Base-by-base conservation (phyloP, 35 echinoderm and acorn worm species). In the Apostichopus japonicus region DNA sequence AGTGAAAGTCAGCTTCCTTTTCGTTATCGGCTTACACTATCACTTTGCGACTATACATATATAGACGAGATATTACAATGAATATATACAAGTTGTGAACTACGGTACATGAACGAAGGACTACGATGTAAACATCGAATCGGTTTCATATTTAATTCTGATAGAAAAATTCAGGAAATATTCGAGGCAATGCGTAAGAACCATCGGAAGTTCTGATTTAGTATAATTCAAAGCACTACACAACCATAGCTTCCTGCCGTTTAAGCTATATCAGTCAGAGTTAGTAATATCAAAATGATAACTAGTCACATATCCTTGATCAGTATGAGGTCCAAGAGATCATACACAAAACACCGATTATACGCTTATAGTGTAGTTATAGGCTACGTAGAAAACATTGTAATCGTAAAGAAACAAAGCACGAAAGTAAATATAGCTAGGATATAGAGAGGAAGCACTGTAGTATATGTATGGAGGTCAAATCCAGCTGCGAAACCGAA, bases 101-200 rank as follows among this genome's bases (percentile, higher is more conserved):
- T 75, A 19, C n/a, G n/a, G n/a, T n/a, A n/a, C 71, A 75, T 75
- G 71, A 75, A 23, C 21, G 71, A 75, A 75, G 71, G 6, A 13
- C 7, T 13, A 56, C 79, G 23, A 54, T 82, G 79, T 82, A 82
- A 56, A 82, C 79, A 56, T 82, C 15, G 79, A 82, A 82, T 54
- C 79, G 79, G 79, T 82, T 82, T 82, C 79, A 65, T 89, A 89
- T 89, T 89, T 89, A 65, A 89, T 59, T 54, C 86, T 89, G 63
- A 89, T 89, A 73, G 14, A 89, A 89, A 89, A 27, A 89, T 89
- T 89, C 86, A 89, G 86, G 86, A 89, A 89, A 89, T 89, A 89
- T 89, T 73, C 27, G 86, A 89, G 86, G 86, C 86, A 89, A 89
- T 89, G 86, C 86, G 51, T 73, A 89, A 89, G 59, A 67, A 24